Conservation (phyloP, 1,140 invertebrate genomes). For the Camponotus pennsylvanicus region DNA sequence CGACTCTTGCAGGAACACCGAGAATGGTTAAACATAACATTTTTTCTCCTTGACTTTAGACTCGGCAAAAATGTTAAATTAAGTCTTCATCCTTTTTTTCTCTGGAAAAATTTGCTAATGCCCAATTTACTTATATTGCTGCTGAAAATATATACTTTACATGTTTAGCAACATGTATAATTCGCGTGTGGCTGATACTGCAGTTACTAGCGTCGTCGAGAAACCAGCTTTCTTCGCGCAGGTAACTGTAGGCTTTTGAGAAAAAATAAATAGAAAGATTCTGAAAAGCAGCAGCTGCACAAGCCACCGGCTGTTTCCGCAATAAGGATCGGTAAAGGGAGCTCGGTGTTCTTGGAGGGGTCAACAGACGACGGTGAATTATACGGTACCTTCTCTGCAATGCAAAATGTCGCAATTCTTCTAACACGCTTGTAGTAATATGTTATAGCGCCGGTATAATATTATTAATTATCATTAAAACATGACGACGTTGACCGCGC, state of each 20-base stretch:
- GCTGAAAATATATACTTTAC: not conserved
- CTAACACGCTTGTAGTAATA: conserved; percentile 47
- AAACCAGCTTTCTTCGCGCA: not conserved
- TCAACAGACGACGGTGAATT: conserved; percentile 36
- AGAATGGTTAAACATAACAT: not conserved
- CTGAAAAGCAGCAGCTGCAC: conserved; percentile 35
- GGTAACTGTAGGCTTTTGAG: conserved; percentile 17
- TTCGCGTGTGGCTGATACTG: conserved; percentile 19
- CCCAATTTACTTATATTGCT: not conserved
- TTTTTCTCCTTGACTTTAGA: not conserved
- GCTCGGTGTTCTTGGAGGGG: conserved; percentile 41
- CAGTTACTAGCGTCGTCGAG: not conserved
- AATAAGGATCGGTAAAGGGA: conserved; percentile 28
- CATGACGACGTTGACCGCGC: conserved; percentile 7
- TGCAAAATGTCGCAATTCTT: conserved; percentile 37
- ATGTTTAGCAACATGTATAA: not conserved
- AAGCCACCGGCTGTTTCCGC: not conserved
- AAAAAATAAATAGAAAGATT: conserved; percentile 27
- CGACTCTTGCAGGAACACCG: conserved; percentile 16
- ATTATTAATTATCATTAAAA: conserved; percentile 49
- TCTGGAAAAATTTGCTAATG: not conserved
- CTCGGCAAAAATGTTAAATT: conserved; percentile 15
- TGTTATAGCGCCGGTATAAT: conserved; percentile 46
- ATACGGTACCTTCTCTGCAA: conserved; percentile 36
- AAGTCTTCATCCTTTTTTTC: not conserved